These are phyloP conservation scores for Lepidochrysops patricia DNA, from an alignment of 2,888 invertebrate species.

Conservation along the genomic window DNA sequence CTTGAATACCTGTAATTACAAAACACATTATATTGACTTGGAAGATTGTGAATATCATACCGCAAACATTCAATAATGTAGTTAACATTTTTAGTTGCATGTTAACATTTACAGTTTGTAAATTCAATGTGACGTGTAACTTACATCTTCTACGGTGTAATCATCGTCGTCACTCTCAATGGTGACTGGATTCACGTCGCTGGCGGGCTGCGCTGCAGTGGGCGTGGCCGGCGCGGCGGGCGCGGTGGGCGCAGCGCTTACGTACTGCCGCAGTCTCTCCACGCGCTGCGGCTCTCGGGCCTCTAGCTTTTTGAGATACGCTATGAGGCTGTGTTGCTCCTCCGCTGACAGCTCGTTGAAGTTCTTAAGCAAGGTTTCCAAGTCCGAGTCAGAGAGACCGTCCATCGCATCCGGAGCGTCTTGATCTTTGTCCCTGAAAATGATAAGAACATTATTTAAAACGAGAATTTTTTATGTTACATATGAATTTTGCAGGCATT, in stretches of 20 bases:
- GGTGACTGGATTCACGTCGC: slow-evolving; percentile 26
- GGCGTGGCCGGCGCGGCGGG: slow-evolving; percentile 14
- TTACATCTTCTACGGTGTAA: slow-evolving; percentile 86
- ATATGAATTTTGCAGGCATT: too few species aligned
- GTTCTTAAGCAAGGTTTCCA: slow-evolving; percentile 86
- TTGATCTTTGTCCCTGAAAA: slow-evolving; percentile 38
- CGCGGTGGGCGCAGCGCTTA: slow-evolving; percentile 65
- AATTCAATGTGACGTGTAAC: not conserved
- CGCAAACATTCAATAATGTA: too few species aligned
- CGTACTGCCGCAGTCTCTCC: slow-evolving; percentile 83
- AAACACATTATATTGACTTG: too few species aligned
- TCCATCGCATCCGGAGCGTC: slow-evolving; percentile 76
- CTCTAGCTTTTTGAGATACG: slow-evolving; percentile 87
- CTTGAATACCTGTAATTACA: slow-evolving; percentile 73
- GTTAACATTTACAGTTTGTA: too few species aligned
- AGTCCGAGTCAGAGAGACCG: slow-evolving; percentile 84
- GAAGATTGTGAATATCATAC: too few species aligned
- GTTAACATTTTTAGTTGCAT: too few species aligned
- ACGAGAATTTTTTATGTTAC: not conserved
- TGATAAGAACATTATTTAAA: not conserved
- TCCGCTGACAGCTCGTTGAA: slow-evolving; percentile 84
- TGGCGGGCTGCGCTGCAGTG: slow-evolving; percentile 11
- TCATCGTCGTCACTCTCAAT: slow-evolving; percentile 84
- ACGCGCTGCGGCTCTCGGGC: slow-evolving; percentile 84
- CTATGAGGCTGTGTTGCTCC: slow-evolving; percentile 88